Percentiles rank a stretch among this genome's conserved stretches.
Evolutionary conservation across 1,140 invertebrate species (phyloP).

Genomic region (Arctopsyche grandis): DNA sequence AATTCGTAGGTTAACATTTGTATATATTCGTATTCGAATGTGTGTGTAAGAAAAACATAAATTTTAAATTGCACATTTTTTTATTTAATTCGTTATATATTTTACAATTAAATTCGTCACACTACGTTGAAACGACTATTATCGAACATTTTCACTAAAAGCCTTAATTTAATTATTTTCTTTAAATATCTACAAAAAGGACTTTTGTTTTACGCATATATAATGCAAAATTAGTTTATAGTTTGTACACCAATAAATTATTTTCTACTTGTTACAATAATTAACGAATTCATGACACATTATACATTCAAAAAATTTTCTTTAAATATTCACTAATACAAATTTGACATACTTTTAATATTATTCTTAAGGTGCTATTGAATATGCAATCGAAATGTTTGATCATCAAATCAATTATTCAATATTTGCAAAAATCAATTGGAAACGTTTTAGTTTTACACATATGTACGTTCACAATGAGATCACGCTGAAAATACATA

Average conservation of each 20-base stretch:
- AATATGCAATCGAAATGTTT: not conserved
- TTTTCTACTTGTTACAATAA: slow-evolving; percentile 33
- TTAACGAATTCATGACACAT: slow-evolving; percentile 37
- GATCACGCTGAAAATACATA: slow-evolving; percentile 19
- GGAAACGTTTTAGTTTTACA: not conserved
- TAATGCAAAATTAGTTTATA: slow-evolving; percentile 24
- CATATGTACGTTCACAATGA: not conserved
- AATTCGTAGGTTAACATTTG: too few relatives aligned
- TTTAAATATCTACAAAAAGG: slow-evolving; percentile 32
- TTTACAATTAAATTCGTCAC: slow-evolving; percentile 50
- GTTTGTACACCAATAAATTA: slow-evolving; percentile 55
- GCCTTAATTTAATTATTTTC: slow-evolving; percentile 36
- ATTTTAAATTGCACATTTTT: slow-evolving; percentile 52
- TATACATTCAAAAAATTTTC: slow-evolving; percentile 34
- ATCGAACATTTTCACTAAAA: slow-evolving; percentile 52
- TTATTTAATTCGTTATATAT: slow-evolving; percentile 47
- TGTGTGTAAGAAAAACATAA: not conserved
- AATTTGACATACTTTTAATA: not conserved
- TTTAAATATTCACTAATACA: slow-evolving; percentile 22
- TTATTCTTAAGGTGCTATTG: not conserved
- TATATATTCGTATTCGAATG: too few relatives aligned
- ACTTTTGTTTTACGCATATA: slow-evolving; percentile 9
- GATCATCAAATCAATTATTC: not conserved
- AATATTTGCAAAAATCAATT: not conserved
- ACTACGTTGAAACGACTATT: slow-evolving; percentile 49